Evolutionary conservation across 2,113 vertebrate species (phyloP), one percentile per base, ranked within the genome.

Genomic region (Telmatochromis sp.): DNA sequence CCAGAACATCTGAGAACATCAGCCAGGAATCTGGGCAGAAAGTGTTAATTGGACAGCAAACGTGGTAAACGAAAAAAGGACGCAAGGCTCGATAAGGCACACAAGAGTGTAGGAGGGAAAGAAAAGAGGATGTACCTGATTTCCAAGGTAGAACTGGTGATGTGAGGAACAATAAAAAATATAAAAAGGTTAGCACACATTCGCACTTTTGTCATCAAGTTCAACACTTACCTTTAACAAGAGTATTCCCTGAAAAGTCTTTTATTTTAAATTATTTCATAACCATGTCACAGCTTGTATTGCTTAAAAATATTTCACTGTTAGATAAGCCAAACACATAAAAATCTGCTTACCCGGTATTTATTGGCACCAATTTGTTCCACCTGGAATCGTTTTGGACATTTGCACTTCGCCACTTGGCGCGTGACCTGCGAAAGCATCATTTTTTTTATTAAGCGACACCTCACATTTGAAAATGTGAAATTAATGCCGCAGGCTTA

Each of bases 131-230:
- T 97, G 97, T 99, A 99, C 99, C 99, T 99, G 99, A 96, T 99
- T 99, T 99, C 99, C 98, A 96, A 99, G 98, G 98, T 99, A 99
- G 97, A 99, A 99, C 98, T 99, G 97, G 97, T 97, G 96, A 97
- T 94, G 96, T 95, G 96, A 97, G 93, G 95, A 97, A 98, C 95
- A 97, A 96, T 95, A 95, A 96, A 96, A 68, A 97, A 93, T 93
- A 97, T 87, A 83, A 7, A 91, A 49, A 68, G 10, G 37, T 91
- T 94, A 98, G 86, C 53, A 78, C 5, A 17, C 19, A 4, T 14
- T 94, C 40, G 3, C 15, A 49, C 8, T 54, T 54, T 60, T 35
- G 54, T 54, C 13, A 80, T 9, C 28, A 80, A 47, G 85, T 49
- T 73, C n/a, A 78, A 37, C 19, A 75, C 93, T 68, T 83, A 92